These are phyloP conservation scores for Allygus modestus DNA, from an alignment of 2,888 invertebrate genomes.

Conservation along the genomic window DNA sequence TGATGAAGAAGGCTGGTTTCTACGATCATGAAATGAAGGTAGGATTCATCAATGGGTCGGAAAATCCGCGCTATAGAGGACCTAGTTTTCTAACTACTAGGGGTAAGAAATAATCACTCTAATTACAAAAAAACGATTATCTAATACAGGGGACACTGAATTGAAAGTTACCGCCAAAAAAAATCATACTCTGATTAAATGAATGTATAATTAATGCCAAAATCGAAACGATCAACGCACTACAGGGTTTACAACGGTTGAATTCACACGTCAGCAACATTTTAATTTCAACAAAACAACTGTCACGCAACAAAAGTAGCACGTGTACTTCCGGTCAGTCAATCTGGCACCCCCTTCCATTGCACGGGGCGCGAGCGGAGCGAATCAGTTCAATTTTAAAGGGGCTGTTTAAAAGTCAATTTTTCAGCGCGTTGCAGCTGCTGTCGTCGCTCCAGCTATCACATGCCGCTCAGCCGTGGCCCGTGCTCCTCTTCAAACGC, in stretches of 20 bases:
- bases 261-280: conserved; percentile 14
- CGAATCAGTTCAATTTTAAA: conserved; percentile 35
- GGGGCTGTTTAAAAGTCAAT: conserved; percentile 30
- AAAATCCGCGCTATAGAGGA: too few species aligned
- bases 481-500: not conserved
- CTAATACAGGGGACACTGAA: too few species aligned
- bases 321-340: conserved; percentile 26
- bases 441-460: not conserved
- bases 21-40: too few species aligned
- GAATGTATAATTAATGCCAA: conserved; percentile 5
- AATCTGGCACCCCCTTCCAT: not conserved
- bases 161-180: too few species aligned
- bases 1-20: too few species aligned
- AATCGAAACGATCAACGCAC: not conserved
- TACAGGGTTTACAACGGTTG: conserved; percentile 13
- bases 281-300: conserved; percentile 24
- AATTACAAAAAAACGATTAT: too few species aligned
- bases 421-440: conserved; percentile 9
- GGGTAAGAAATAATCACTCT: too few species aligned
- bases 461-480: not conserved
- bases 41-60: too few species aligned
- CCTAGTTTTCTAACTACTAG: too few species aligned
- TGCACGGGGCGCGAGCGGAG: not conserved
- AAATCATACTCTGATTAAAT: not conserved
- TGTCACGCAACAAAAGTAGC: conserved; percentile 9